Base-by-base conservation (phyloP, 2,113 vertebrate genomes). In the Mesembrinibis cayennensis region DNA sequence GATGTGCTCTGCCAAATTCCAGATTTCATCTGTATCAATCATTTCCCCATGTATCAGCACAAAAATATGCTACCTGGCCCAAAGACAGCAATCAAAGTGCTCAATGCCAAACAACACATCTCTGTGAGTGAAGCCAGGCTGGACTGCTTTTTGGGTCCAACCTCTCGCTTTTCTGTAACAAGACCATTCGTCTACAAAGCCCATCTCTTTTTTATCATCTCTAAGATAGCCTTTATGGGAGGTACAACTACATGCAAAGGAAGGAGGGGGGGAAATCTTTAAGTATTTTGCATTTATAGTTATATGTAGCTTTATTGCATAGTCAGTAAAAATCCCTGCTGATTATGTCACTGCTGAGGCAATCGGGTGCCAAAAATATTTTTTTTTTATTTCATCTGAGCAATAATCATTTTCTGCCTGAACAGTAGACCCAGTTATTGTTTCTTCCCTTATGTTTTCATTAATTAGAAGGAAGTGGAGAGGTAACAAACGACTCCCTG, bases 281-380 rank as follows among this genome's bases (percentile, higher is more conserved):
- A 89, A 95, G 91, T 71, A 53, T 88, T 97, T 91, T 73, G 91
- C 82, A 62, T 94, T 91, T 95, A 82, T 71, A 53, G 81, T 91
- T 74, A 66, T 65, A 92, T 79, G 88, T 73, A 45, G 23, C 88
- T 95, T 97, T 97, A 97, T 80, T 97, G 97, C 96, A 89, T 11
- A 93, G 96, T 97, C 97, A 98, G 97, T 94, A 95, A 96, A 97
- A 98, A 93, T 84, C 96, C 95, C 94, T 50, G 77, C 77, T 90
- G 96, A 96, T 97, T 92, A 90, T 95, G 98, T 97, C 98, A 98
- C 89, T 98, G 97, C 97, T 95, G 95, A 98, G 91, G 88, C 82
- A 85, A 97, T 59, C 78, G 49, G 84, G 62, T 96, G 97, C 97
- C 98, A 98, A 91, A 91, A 93, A 82, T 16, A 44, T 87, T 62